Evolutionary conservation across 2,888 invertebrate genomes (phyloP).

Genomic region (Selenia dentaria): DNA sequence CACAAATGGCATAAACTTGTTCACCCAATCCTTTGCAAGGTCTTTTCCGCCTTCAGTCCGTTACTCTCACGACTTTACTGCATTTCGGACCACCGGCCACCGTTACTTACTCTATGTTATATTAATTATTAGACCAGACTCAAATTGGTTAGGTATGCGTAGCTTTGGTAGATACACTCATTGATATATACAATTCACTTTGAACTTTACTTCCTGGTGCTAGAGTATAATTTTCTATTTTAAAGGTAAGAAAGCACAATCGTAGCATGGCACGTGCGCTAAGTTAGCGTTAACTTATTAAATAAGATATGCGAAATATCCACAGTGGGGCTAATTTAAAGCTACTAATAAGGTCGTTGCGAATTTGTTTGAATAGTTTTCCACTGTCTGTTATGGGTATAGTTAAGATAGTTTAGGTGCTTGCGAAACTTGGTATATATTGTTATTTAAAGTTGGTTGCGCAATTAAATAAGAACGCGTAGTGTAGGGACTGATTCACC

Average conservation of each 20-base stretch:
- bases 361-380: constrained; percentile 24
- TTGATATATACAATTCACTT: not conserved
- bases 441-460: not conserved
- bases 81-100: constrained; percentile 20
- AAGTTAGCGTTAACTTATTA: constrained; percentile 30
- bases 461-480: not conserved
- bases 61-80: constrained; percentile 22
- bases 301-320: constrained; percentile 30
- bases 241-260: constrained; percentile 6
- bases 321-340: constrained; percentile 22
- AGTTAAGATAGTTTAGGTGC: constrained; percentile 9
- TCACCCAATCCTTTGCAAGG: constrained; percentile 12
- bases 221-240: constrained; percentile 1
- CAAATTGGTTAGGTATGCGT: constrained; percentile 36
- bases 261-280: constrained; percentile 33
- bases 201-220: constrained; percentile 5
- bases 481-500: too few relatives aligned
- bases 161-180: constrained; percentile 13
- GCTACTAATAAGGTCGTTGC: constrained; percentile 21
- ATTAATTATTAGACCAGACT: constrained; percentile 37
- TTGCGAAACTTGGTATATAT: constrained; percentile 4
- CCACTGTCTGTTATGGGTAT: constrained; percentile 14
- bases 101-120: constrained; percentile 31
- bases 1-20: constrained; percentile 10
- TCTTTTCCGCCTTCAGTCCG: constrained; percentile 19